A percentile compares a stretch with the other conserved stretches of the same genome.
Evolutionary conservation across 2,797 vertebrate species (phyloP).

Genomic region (Characodon lateralis): DNA sequence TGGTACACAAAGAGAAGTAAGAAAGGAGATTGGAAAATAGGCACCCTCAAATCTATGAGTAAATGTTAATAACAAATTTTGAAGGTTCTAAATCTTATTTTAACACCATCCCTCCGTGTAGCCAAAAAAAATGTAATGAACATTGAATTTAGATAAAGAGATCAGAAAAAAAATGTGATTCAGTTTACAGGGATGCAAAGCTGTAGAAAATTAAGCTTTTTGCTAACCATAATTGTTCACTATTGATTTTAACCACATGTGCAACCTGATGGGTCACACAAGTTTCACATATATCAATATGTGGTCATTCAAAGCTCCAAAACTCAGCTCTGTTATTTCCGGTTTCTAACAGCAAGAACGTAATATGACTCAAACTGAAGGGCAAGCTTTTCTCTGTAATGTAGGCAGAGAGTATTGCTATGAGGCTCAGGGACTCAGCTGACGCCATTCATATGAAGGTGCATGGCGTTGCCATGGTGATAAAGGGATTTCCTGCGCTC

Average conservation of each 20-base stretch:
- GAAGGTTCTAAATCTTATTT: not conserved
- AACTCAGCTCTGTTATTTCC: slow-evolving; percentile 37
- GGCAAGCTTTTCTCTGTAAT: slow-evolving; percentile 42
- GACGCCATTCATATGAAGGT: slow-evolving; percentile 72
- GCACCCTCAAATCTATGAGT: not conserved
- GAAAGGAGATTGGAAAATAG: not conserved
- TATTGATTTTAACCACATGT: slow-evolving; percentile 8
- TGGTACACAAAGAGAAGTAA: not conserved
- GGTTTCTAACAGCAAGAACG: slow-evolving; percentile 40
- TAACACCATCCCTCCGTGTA: not conserved
- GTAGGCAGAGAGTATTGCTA: slow-evolving; percentile 56
- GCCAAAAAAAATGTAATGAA: not conserved
- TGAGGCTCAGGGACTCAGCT: slow-evolving; percentile 60
- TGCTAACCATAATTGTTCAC: not conserved
- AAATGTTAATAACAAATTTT: not conserved
- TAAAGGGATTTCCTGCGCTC: slow-evolving; percentile 67
- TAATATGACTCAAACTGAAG: slow-evolving; percentile 51
- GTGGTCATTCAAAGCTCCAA: slow-evolving; percentile 8
- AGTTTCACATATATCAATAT: not conserved
- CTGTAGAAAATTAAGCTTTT: slow-evolving; percentile 4
- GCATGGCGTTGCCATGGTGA: slow-evolving; percentile 62
- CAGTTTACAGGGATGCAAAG: not conserved
- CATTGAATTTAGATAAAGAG: not conserved
- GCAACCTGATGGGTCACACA: slow-evolving; percentile 5
- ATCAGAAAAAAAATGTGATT: not conserved